Base-by-base conservation (phyloP, 1,140 invertebrate genomes). In the Sminthurinus signatus region DNA sequence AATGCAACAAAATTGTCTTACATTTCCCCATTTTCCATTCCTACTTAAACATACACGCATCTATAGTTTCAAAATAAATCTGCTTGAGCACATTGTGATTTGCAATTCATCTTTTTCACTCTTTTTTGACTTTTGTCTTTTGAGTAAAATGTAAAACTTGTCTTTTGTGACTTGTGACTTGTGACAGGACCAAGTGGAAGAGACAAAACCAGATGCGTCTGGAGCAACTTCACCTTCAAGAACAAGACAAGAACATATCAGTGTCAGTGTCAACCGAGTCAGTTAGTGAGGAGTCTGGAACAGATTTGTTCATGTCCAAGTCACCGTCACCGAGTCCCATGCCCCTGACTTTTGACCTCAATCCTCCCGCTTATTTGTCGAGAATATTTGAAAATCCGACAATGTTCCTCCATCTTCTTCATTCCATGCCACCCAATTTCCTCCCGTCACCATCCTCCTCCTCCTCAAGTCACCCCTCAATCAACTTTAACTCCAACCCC, bases 141-240 rank as follows among this genome's bases (percentile, higher is more conserved):
- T n/a, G n/a, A n/a, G n/a, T n/a, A n/a, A n/a, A n/a, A n/a, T n/a
- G n/a, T n/a, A n/a, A n/a, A n/a, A n/a, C n/a, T n/a, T n/a, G n/a
- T n/a, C n/a, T n/a, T n/a, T n/a, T n/a, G n/a, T n/a, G n/a, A n/a
- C n/a, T n/a, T n/a, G n/a, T n/a, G n/a, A n/a, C n/a, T n/a, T 54
- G 1, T 10, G 36, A 23, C 73, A 93, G 91, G 77, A 95, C 92
- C 48, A 95, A 95, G 78, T 94, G 91, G 91, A 95, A 95, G 78
- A 83, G 91, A 2, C 91, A 95, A 76, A 93, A 92, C 75, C 90
- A 93, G 72, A 78, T 92, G 23, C 81, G 89, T 1, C 74, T 93
- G 36, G 89, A 93, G 69, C 60, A 69, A 69, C 10, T 77, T 80
- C 60, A 80, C 58, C 44, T 60, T 15, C 4, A 60, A 39, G 55